Base-by-base conservation (phyloP, 1,140 invertebrate species). In the Dreissena rostriformis region DNA sequence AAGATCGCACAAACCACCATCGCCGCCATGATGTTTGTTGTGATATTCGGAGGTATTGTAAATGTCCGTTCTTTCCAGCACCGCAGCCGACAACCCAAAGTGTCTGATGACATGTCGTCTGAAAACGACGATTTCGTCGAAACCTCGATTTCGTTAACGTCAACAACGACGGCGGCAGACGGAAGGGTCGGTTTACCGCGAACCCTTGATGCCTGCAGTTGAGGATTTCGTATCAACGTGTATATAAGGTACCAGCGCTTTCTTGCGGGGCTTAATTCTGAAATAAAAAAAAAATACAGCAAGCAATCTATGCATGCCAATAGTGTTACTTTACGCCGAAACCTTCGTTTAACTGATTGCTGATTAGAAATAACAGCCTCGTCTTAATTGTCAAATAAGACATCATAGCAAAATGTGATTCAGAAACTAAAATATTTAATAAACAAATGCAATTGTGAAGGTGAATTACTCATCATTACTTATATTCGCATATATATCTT, bases 221-320 rank as follows among this genome's bases (percentile, higher is more conserved):
- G 66, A 2, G 85, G 85, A 49, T 88, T 88, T 15, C 83, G 55
- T 14, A 86, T 53, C 12, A 88, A 57, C 17, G 85, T 88, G 70
- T 82, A 86, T 51, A 85, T 85, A 19, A 88, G 79, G 55, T 57
- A 75, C 87, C 87, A 88, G 67, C 83, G 73, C 0, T 52, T 66
- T 12, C 29, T 51, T 57, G 67, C 82, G 19, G 10, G 52, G 39
- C 51, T 79, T 24, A 61, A 39, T 66, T 53, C 75, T 77, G 24
- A 7, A 77, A 76, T 11, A 12, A 12, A 49, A n/a, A 24, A 11
- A 61, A 29, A 53, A 55, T 17, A n/a, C 29, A 22, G 24, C 17
- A 61, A 26, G 51, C n/a, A 28, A 28, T 5, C 11, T 39, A 51
- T 74, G n/a, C 75, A 79, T 22, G 51, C 65, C 53, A 57, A 53